These are phyloP conservation scores for Fregetta grallaria DNA, from an alignment of 2,113 vertebrate genomes.

Conservation along the genomic window DNA sequence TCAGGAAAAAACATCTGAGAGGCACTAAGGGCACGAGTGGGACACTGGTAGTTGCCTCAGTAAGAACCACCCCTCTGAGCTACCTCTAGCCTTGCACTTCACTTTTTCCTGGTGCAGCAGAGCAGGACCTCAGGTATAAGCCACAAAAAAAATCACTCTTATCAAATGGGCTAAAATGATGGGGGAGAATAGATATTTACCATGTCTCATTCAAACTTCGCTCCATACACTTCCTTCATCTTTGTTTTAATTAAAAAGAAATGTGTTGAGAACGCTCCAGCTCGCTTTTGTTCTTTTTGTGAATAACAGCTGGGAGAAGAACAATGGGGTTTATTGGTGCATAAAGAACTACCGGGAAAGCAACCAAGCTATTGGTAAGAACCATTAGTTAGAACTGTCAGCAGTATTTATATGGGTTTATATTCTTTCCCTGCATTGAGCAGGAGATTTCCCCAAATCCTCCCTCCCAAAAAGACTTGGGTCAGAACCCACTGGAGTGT, in stretches of 20 bases:
- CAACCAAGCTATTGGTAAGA: constrained; percentile 42
- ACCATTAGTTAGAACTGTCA: constrained; percentile 51
- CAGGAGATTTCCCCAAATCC: neutral
- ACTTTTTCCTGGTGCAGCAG: neutral
- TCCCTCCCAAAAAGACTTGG: neutral
- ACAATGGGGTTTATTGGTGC: constrained; percentile 60
- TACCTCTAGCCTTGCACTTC: neutral
- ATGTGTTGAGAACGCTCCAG: neutral
- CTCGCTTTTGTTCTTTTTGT: constrained; percentile 37
- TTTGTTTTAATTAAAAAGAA: constrained; percentile 44
- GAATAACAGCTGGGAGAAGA: constrained; percentile 55
- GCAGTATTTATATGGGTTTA: neutral
- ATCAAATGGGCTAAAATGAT: neutral
- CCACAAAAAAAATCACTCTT: neutral
- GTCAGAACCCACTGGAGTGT: neutral
- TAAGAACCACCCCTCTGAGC: neutral
- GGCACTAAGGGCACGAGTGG: neutral
- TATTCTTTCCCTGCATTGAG: neutral
- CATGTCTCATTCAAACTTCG: neutral
- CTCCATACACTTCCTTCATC: neutral
- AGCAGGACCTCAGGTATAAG: neutral
- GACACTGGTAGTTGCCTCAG: neutral
- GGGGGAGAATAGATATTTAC: neutral
- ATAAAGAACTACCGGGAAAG: constrained; percentile 56
- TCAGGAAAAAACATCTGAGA: neutral